phyloP scores from a whole-genome alignment of 2,797 vertebrate species.

The Cyclura pinguis region DNA sequence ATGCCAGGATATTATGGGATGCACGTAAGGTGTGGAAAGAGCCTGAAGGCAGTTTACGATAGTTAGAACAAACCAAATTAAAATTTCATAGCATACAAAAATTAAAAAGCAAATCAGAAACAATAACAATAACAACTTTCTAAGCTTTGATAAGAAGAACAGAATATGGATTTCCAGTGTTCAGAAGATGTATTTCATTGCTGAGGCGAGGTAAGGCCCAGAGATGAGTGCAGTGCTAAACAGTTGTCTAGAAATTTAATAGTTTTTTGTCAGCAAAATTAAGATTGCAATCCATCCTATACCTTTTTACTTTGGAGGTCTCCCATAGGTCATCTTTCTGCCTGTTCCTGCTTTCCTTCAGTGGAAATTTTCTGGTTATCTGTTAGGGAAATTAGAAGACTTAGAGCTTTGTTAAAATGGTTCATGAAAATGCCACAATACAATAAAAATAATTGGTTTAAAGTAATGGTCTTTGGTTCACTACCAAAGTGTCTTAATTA shows the following conservation, averaged over 20 bases:
- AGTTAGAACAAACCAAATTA: no score
- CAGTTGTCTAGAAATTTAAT: conserved; percentile 26
- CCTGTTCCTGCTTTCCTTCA: neutral
- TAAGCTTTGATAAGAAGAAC: no score
- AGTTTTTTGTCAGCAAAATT: neutral
- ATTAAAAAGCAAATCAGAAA: no score
- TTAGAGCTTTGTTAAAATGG: neutral
- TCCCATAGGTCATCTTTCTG: neutral
- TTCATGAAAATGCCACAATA: conserved; percentile 17
- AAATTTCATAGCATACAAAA: no score
- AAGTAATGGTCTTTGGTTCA: conserved; percentile 49
- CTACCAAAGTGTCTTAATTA: conserved; percentile 81
- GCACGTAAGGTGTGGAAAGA: no score
- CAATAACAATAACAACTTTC: no score
- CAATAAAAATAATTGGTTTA: conserved; percentile 52
- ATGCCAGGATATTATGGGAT: no score
- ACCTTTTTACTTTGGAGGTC: neutral
- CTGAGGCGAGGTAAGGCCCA: conserved; percentile 38
- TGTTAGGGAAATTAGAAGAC: conserved; percentile 13
- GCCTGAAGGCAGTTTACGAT: no score
- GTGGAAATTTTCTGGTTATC: neutral
- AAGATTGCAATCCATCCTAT: neutral
- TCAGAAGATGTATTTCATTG: neutral
- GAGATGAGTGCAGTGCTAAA: conserved; percentile 19
- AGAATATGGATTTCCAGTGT: neutral